phyloP scores from a whole-genome alignment of 2,113 vertebrate genomes.

The Malaclemys terrapin region DNA sequence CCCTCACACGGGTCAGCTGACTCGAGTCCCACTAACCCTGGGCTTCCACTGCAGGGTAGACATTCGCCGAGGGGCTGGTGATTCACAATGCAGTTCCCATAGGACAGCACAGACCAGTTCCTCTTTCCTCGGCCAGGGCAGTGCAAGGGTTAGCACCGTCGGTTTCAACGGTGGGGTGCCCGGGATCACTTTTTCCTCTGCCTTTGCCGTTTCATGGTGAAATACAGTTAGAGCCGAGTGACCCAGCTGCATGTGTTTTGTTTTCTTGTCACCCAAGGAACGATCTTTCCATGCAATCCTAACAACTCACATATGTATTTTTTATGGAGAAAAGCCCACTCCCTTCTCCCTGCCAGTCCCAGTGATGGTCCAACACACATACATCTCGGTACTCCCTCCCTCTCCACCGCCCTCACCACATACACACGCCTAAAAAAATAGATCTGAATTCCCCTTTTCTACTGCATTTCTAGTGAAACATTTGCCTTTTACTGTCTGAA shows the following conservation, averaged over 20 bases:
- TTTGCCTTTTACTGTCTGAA: slow-evolving; percentile 43
- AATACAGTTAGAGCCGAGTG: slow-evolving; percentile 16
- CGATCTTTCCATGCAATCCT: slow-evolving; percentile 73
- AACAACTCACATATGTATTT: slow-evolving; percentile 31
- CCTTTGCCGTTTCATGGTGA: slow-evolving; percentile 22
- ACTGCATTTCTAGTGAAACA: slow-evolving; percentile 31
- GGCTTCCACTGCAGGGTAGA: too few species aligned
- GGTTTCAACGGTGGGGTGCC: background rate
- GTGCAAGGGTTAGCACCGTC: background rate
- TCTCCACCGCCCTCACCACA: background rate
- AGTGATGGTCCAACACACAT: background rate
- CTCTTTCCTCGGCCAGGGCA: background rate
- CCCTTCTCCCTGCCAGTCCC: background rate
- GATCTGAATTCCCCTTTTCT: slow-evolving; percentile 32
- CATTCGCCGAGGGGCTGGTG: background rate
- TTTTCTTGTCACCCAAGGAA: slow-evolving; percentile 80
- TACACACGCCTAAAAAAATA: slow-evolving; percentile 30
- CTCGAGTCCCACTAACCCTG: too few species aligned
- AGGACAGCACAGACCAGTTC: background rate
- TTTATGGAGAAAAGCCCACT: slow-evolving; percentile 45
- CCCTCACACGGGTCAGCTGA: background rate
- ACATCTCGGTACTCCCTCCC: slow-evolving; percentile 57
- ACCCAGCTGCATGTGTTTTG: slow-evolving; percentile 78
- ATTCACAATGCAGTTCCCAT: background rate
- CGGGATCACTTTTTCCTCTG: background rate